Evolutionary conservation across 53 echinoderm and acorn worm genomes (phyloP), one percentile per base, ranked within the genome.

Genomic region (Actinopyga echinites): DNA sequence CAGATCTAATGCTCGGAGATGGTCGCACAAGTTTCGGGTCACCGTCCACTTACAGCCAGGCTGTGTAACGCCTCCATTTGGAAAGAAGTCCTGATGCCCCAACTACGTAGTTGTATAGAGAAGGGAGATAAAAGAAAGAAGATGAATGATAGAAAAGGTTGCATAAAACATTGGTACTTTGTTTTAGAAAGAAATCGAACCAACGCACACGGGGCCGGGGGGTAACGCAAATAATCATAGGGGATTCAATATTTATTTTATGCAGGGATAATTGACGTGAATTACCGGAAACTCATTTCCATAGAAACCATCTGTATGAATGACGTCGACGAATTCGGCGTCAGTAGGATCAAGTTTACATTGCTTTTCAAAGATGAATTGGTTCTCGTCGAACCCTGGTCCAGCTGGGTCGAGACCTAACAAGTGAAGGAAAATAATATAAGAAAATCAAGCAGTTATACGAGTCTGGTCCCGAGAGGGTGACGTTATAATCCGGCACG

Each of bases 251-350:
- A 49, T 49, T n/a, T n/a, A n/a, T n/a, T n/a, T n/a, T n/a, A n/a
- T n/a, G n/a, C n/a, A n/a, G n/a, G n/a, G 17, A 49, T 49, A 49
- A 49, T 49, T 49, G 49, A 2, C 24, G 24, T 5, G 5, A 30
- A 28, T 63, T 67, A 68, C 40, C 68, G 68, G 68, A 68, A 36
- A 22, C 6, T 36, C 21, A 38, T 68, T 68, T 33, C 40, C 68
- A 68, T 17, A 68, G 32, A 68, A 68, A 6, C 68, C 68, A 38
- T 68, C 68, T 34, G 40, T 68, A 23, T 68, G 68, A 68, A 68
- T 37, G 20, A 68, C 40, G n/a, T 68, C 68, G 3, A 68, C 68
- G 12, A 38, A 68, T 2, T 68, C 68, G 22, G 68, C 68, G 34
- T 68, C 68, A 3, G 68, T 33, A 6, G 68, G 68, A 31, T 38